Conservation (phyloP, 2,888 invertebrate genomes). For the Elgonia sp. region DNA sequence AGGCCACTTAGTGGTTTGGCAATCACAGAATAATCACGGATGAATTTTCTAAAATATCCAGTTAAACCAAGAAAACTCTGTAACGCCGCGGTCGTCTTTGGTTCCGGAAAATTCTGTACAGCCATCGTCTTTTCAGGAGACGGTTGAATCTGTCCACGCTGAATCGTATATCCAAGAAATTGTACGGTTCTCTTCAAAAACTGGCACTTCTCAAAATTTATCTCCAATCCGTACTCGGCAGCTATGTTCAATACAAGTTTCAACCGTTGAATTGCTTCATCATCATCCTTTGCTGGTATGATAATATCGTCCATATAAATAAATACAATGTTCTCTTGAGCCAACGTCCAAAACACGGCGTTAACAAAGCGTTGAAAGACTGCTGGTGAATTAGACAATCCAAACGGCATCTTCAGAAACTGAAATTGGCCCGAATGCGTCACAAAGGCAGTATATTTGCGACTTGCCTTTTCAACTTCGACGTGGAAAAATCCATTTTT, state of each 20-base stretch:
- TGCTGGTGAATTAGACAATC: too few relatives aligned
- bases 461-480: too few relatives aligned
- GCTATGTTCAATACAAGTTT: slow-evolving; percentile 5
- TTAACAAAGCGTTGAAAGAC: too few relatives aligned
- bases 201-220: slow-evolving; percentile 41
- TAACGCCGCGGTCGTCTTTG: slow-evolving; percentile 35
- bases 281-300: slow-evolving; percentile 18
- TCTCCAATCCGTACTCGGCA: slow-evolving; percentile 18
- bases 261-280: not conserved
- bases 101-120: slow-evolving; percentile 46
- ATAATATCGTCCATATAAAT: slow-evolving; percentile 47
- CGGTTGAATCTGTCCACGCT: slow-evolving; percentile 11
- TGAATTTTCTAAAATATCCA: slow-evolving; percentile 40
- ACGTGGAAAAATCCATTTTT: too few relatives aligned
- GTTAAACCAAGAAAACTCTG: slow-evolving; percentile 56
- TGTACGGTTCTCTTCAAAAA: slow-evolving; percentile 15
- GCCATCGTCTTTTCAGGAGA: slow-evolving; percentile 19
- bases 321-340: not conserved
- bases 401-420: too few relatives aligned
- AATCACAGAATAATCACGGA: slow-evolving; percentile 8
- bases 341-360: too few relatives aligned
- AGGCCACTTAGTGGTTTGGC: slow-evolving; percentile 8
- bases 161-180: not conserved
- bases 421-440: too few relatives aligned
- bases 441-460: too few relatives aligned